These are phyloP conservation scores for Octodon degus DNA, from an alignment of 2,113 vertebrate genomes.

Conservation along the genomic window DNA sequence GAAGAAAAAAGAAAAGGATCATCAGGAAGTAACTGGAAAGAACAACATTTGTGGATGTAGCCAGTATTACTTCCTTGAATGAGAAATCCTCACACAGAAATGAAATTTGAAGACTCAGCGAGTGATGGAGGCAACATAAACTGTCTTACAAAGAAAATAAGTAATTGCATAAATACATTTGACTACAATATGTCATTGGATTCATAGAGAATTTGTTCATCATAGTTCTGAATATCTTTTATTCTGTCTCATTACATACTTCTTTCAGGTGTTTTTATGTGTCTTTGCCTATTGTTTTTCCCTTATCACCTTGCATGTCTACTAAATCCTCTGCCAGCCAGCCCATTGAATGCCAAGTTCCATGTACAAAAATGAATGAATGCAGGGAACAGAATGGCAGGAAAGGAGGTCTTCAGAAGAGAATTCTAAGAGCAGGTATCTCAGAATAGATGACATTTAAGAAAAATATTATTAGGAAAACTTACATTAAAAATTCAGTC, in stretches of 20 bases:
- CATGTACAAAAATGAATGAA: neutral
- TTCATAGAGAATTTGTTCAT: neutral
- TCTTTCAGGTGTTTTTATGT: neutral
- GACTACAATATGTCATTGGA: neutral
- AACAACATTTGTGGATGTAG: neutral
- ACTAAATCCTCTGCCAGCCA: neutral
- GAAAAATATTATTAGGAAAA: neutral
- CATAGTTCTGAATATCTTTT: neutral
- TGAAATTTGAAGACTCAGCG: neutral
- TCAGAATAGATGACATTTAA: neutral
- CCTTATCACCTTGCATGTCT: neutral
- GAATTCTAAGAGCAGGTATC: neutral
- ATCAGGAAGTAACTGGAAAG: neutral
- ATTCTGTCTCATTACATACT: neutral
- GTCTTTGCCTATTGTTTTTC: neutral
- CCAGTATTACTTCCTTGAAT: neutral
- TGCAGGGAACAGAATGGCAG: neutral
- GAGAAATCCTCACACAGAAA: neutral
- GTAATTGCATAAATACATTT: neutral
- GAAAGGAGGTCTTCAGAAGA: neutral
- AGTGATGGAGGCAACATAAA: neutral
- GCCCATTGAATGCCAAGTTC: neutral
- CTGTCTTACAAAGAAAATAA: neutral
- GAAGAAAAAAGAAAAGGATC: neutral
- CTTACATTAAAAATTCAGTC: neutral